Evolutionary conservation across 2,113 vertebrate species (phyloP), one percentile per base, ranked within the genome.

Genomic region (Pedetes capensis): DNA sequence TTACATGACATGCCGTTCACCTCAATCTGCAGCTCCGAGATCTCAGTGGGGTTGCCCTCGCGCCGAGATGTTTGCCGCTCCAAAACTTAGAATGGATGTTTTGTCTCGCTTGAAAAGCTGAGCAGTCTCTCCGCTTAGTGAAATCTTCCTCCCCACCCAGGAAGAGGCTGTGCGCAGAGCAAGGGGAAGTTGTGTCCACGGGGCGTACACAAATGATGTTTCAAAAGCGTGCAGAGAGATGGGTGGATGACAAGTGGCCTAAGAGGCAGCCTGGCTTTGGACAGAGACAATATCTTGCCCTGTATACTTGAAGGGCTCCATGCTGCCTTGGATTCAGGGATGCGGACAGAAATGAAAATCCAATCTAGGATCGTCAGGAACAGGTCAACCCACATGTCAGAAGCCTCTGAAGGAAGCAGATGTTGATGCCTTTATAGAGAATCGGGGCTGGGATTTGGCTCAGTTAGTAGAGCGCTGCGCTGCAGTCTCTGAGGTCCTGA

Each of bases 1-100:
- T 93, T 72, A 88, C 86, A 61, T 87, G 97, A 81, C 96, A 96
- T 57, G 69, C 13, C 1, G 5, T 42, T 96, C 95, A 97, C 95
- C 95, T 96, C 96, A 75, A 51, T 95, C 91, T 96, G 3, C 86
- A 25, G 75, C 9, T 25, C 89, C 0, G 59, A 22, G 68, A 83
- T 95, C 96, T 95, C 96, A 66, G 74, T 39, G 25, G 94, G 86
- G 85, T 12, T 94, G 91, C 55, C 92, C 63, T 59, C 57, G 68
- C 82, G 82, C 57, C 0, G 76, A 92, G 88, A 63, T 75, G 81
- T 76, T 86, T 74, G 71, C 91, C 5, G 10, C 44, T 85, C 78
- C 11, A 17, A 89, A 95, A 64, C 59, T 92, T 64, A 13, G 69
- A 92, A 86, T 61, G 29, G 51, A 92, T 74, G 81, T 39, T 92